Evolutionary conservation across 2,888 invertebrate genomes (phyloP).

Genomic region (Pogonocherus hispidulus): DNA sequence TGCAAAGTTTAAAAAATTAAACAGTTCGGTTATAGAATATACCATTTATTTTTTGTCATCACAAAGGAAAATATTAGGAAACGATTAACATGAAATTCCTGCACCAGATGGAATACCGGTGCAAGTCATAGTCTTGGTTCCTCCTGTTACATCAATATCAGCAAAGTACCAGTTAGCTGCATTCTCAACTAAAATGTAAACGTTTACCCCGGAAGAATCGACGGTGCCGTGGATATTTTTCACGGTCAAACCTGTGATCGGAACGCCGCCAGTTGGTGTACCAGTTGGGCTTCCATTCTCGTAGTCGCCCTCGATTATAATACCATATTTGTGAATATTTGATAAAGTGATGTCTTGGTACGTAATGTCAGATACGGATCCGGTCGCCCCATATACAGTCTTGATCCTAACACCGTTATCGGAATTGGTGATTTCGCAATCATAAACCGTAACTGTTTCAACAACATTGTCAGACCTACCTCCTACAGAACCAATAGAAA

Average conservation of each 20-base stretch:
- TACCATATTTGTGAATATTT: no score
- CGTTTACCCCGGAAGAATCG: constrained; percentile 29
- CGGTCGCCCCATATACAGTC: no score
- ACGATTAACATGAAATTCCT: neutral
- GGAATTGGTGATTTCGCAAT: neutral
- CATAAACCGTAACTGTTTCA: neutral
- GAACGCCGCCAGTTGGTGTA: constrained; percentile 46
- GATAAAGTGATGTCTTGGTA: no score
- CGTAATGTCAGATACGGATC: no score
- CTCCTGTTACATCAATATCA: constrained; percentile 41
- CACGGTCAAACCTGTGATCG: constrained; percentile 46
- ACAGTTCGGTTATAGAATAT: neutral
- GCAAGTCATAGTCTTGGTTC: no score
- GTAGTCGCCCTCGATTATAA: no score
- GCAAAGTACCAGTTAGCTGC: constrained; percentile 47
- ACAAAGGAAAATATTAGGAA: neutral
- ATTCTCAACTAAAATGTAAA: constrained; percentile 41
- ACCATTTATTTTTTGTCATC: neutral
- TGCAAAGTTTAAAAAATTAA: neutral
- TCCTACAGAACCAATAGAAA: neutral
- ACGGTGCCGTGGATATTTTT: constrained; percentile 41
- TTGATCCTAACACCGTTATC: neutral
- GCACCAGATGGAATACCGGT: neutral
- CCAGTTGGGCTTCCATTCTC: no score
- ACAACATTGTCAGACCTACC: neutral